A percentile compares a stretch with the other conserved stretches of the same genome.
Conservation (phyloP, 2,797 vertebrate genomes). For the Chaetophractus vellerosus region DNA sequence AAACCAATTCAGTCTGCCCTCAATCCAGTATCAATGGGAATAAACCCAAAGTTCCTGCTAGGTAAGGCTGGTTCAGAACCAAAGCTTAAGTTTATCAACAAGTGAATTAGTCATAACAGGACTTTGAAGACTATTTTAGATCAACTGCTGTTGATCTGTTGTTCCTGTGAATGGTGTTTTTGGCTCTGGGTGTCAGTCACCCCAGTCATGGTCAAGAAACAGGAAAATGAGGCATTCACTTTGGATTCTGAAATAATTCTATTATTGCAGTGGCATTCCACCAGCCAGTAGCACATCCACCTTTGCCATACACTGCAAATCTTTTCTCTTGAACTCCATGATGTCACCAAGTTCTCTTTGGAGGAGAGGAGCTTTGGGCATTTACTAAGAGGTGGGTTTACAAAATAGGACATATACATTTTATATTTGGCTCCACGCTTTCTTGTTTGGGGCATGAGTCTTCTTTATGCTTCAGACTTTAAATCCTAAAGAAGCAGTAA, state of each 20-base stretch:
- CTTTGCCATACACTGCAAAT: slow-evolving; percentile 52
- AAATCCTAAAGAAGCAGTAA: slow-evolving; percentile 56
- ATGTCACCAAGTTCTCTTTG: slow-evolving; percentile 71
- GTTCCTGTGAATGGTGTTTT: background rate
- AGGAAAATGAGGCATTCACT: background rate
- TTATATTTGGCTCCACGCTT: slow-evolving; percentile 46
- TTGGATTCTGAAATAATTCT: slow-evolving; percentile 70
- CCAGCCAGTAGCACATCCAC: slow-evolving; percentile 11
- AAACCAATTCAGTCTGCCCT: background rate
- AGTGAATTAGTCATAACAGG: background rate
- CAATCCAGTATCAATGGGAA: background rate
- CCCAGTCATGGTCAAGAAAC: slow-evolving; percentile 44
- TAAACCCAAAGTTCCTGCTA: background rate
- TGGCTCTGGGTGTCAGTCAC: slow-evolving; percentile 30
- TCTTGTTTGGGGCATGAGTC: slow-evolving; percentile 44
- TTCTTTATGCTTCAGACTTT: slow-evolving; percentile 51
- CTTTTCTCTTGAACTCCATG: background rate
- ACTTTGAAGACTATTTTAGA: slow-evolving; percentile 13
- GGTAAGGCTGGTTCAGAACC: background rate
- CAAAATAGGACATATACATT: slow-evolving; percentile 43
- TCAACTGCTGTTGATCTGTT: slow-evolving; percentile 30
- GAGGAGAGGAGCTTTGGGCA: slow-evolving; percentile 70
- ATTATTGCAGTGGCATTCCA: slow-evolving; percentile 4
- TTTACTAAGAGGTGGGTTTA: slow-evolving; percentile 64
- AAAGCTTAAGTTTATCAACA: background rate